Evolutionary conservation across 2,113 vertebrate genomes (phyloP), one percentile per base, ranked within the genome.

Genomic region (Brachionichthys hirsutus): DNA sequence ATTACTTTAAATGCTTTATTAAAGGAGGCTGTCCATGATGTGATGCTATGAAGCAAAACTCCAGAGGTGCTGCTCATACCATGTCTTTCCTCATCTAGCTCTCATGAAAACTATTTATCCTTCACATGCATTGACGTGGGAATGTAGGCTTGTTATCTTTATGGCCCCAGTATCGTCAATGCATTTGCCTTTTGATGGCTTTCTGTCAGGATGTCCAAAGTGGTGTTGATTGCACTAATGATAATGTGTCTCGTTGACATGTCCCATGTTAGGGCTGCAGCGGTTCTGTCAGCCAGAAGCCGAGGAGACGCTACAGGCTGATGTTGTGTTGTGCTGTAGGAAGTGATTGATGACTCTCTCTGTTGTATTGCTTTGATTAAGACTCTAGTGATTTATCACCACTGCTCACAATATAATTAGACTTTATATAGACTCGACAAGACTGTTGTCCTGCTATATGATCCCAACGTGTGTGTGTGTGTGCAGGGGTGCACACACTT

Each of bases 271-370:
- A 65, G 48, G 61, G 22, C 9, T 30, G 40, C 55, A 80, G 78
- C 22, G 12, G 53, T 34, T 49, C 58, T 83, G 62, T 62, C 50
- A 76, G 67, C 34, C 47, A 58, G 58, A 55, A 77, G 70, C 74
- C 67, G 66, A 65, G 71, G 59, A 66, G 63, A 80, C 30, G 45
- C 70, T 60, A 61, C 62, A 38, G 61, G 66, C 62, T 34, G 66
- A 67, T 80, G 67, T 63, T 82, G 73, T 81, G 81, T 77, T 80
- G 71, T 73, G 64, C 76, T 59, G 57, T 50, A 30, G 24, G 1
- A 64, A 82, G 80, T 90, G 88, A 92, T 89, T 89, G 90, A 92
- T 92, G 83, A 89, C 81, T 86, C 82, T 80, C 71, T 64, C 57
- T 69, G 54, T 82, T 82, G 70, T 73, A 80, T 77, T 85, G 77